phyloP scores from a whole-genome alignment of 2,888 invertebrate species.

The Lucinisca nassula region DNA sequence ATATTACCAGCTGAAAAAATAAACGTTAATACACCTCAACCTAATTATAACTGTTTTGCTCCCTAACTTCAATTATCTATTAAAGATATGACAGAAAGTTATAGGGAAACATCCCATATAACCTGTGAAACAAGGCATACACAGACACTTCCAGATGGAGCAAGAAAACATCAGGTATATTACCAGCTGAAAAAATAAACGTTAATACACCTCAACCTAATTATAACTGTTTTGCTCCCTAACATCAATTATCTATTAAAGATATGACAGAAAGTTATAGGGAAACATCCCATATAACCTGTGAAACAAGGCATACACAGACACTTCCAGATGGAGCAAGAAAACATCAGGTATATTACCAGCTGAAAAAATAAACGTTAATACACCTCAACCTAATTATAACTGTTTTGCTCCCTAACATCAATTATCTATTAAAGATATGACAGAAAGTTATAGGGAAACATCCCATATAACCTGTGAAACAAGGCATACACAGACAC shows the following conservation, averaged over 20 bases:
- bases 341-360: conserved; percentile 90
- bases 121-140: conserved; percentile 95
- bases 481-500: conserved; percentile 95
- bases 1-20: conserved; percentile 86
- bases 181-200: conserved; percentile 81
- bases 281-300: conserved; percentile 98
- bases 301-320: conserved; percentile 95
- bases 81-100: conserved; percentile 95
- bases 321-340: conserved; percentile 93
- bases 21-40: too few species aligned
- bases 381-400: too few species aligned
- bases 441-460: conserved; percentile 95
- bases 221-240: too few species aligned
- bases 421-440: conserved; percentile 93
- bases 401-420: too few species aligned
- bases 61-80: too few species aligned
- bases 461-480: conserved; percentile 97
- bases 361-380: conserved; percentile 74
- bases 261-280: conserved; percentile 94
- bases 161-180: conserved; percentile 91
- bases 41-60: too few species aligned
- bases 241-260: too few species aligned
- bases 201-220: too few species aligned
- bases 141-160: conserved; percentile 94
- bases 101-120: conserved; percentile 98